Base-by-base conservation (phyloP, 2,888 invertebrate genomes). In the Ctena decussata region DNA sequence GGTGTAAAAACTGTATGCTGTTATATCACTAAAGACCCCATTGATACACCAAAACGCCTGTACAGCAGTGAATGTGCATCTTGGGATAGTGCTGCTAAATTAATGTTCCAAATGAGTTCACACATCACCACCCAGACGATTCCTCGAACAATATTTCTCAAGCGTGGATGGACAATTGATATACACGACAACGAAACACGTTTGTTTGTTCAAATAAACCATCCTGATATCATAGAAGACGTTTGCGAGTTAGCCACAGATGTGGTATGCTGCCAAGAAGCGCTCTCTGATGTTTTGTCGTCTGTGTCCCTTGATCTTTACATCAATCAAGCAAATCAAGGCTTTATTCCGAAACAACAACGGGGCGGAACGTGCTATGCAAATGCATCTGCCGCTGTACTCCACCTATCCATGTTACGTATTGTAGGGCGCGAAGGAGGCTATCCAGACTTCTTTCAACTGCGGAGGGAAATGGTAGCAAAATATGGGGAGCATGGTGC, bases 141-240 rank as follows among this genome's bases (percentile, higher is more conserved):
- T 30, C 49, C 74, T 24, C 57, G 79, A 30, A 32, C 84, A 21
- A 84, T 80, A 1, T 73, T 79, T 27, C 24, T 77, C 8, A 79
- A 84, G 44, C 41, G 44, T 18, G 65, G 69, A 18, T 84, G 84
- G 84, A 32, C 30, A 35, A 79, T 84, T n/a, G 84, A 84, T 24
- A 72, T 77, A 11, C 27, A 27, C 5, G 76, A 80, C 32, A 84
- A 84, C 53, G 72, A 84, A 57, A 84, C 84, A 5, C 79, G 60
- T 21, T 39, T 83, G 32, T 83, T 83, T 71, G 27, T 75, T 18
- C 83, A 79, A 12, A 70, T 82, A 21, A 83, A 83, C 39, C 78
- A 83, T 71, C 78, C 83, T 24, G 79, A 83, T n/a, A 46, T 79
- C 46, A 27, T 83, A 32, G 37, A 57, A 8, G 75, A 83, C 12